Evolutionary conservation across 2,113 vertebrate species (phyloP).

Genomic region (Pseudois nayaur): DNA sequence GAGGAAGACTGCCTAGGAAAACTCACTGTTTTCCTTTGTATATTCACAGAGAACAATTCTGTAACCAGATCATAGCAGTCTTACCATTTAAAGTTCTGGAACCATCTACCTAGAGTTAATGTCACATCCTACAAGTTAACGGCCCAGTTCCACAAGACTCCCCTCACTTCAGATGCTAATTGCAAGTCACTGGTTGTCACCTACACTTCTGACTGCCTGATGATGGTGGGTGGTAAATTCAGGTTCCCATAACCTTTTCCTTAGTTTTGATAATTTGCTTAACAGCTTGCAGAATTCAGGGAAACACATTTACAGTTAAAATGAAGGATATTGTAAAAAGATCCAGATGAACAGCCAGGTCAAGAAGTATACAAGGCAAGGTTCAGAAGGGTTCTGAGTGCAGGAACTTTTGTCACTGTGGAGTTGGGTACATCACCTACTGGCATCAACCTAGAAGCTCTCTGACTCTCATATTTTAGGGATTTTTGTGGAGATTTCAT

Average conservation of each 20-base stretch:
- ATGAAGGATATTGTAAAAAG: not conserved
- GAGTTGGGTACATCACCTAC: not conserved
- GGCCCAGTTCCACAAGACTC: not conserved
- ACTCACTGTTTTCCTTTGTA: not conserved
- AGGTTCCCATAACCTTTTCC: not conserved
- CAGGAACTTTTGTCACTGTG: not conserved
- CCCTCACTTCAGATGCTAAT: not conserved
- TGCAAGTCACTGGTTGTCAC: not conserved
- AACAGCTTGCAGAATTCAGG: not conserved
- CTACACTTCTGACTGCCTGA: not conserved
- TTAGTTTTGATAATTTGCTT: not conserved
- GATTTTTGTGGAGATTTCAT: not conserved
- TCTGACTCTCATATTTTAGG: not conserved
- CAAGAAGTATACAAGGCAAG: too few species aligned
- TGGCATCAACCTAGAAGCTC: not conserved
- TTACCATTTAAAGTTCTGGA: not conserved
- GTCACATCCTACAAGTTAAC: not conserved
- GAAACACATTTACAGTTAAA: not conserved
- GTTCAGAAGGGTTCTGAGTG: not conserved
- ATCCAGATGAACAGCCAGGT: not conserved
- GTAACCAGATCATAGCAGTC: not conserved
- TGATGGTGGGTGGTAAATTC: not conserved
- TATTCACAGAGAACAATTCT: not conserved
- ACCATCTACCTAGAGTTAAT: not conserved
- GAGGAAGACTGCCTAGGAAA: not conserved